Evolutionary conservation across 2,888 invertebrate genomes (phyloP).

Genomic region (Lymantria dispar): DNA sequence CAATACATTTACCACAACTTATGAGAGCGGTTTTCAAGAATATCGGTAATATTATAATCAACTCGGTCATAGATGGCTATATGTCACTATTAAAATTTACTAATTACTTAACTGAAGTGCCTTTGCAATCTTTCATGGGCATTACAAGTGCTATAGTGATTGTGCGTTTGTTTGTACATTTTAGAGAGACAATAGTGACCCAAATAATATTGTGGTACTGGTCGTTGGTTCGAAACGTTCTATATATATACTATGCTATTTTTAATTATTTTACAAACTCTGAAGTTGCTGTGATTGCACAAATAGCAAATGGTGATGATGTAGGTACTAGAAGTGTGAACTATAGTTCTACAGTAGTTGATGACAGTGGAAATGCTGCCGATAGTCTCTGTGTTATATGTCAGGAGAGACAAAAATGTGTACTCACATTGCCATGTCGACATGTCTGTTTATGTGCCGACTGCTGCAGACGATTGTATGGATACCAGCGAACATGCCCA

Average conservation of each 20-base stretch:
- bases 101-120: conserved; percentile 73
- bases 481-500: conserved; percentile 77
- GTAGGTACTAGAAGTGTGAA: conserved; percentile 39
- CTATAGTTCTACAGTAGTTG: conserved; percentile 34
- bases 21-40: conserved; percentile 42
- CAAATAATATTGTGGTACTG: conserved; percentile 52
- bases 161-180: conserved; percentile 59
- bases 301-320: conserved; percentile 54
- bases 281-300: conserved; percentile 62
- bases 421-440: conserved; percentile 78
- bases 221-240: conserved; percentile 57
- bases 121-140: conserved; percentile 70
- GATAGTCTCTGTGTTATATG: conserved; percentile 80
- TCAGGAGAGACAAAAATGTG: conserved; percentile 80
- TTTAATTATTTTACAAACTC: conserved; percentile 68
- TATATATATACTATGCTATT: conserved; percentile 59
- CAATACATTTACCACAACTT: conserved; percentile 63
- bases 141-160: conserved; percentile 63
- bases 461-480: conserved; percentile 73
- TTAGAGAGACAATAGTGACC: conserved; percentile 49
- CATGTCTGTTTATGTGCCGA: conserved; percentile 81
- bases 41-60: conserved; percentile 38
- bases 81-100: conserved; percentile 62
- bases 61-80: conserved; percentile 49
- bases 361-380: conserved; percentile 47